Evolutionary conservation across 2,797 vertebrate species (phyloP).

Genomic region (Hephaestus fuliginosus): DNA sequence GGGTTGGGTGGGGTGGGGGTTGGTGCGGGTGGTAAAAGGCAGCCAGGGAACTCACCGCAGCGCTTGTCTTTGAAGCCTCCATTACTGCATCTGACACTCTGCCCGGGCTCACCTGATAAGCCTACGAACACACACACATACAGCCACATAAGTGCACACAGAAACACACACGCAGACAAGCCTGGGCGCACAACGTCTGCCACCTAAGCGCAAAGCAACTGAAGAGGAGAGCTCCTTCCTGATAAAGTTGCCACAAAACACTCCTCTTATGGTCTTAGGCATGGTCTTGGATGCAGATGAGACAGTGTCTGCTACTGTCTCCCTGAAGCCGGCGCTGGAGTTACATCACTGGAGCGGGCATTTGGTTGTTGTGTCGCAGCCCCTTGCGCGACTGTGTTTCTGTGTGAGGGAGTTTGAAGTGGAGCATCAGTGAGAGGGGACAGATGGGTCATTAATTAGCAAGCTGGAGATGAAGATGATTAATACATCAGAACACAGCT

Average conservation of each 20-base stretch:
- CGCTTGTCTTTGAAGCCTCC: slow-evolving; percentile 90
- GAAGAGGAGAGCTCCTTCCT: slow-evolving; percentile 36
- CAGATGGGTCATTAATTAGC: slow-evolving; percentile 89
- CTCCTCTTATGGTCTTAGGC: slow-evolving; percentile 18
- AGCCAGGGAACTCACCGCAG: slow-evolving; percentile 88
- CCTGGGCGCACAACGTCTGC: slow-evolving; percentile 57
- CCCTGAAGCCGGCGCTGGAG: slow-evolving; percentile 21
- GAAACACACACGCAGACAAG: slow-evolving; percentile 69
- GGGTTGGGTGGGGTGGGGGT: neutral
- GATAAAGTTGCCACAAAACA: slow-evolving; percentile 39
- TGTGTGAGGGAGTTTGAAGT: slow-evolving; percentile 70
- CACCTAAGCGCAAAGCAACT: slow-evolving; percentile 45
- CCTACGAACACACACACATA: slow-evolving; percentile 85
- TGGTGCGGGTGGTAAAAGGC: slow-evolving; percentile 68
- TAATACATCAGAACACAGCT: slow-evolving; percentile 85
- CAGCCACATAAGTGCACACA: slow-evolving; percentile 77
- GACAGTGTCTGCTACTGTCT: slow-evolving; percentile 26
- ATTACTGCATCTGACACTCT: slow-evolving; percentile 89
- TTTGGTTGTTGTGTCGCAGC: slow-evolving; percentile 48
- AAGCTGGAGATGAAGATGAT: slow-evolving; percentile 82
- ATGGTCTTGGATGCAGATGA: slow-evolving; percentile 40
- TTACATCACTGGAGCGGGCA: slow-evolving; percentile 45
- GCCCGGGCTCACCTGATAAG: slow-evolving; percentile 89
- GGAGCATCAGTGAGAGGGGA: slow-evolving; percentile 76
- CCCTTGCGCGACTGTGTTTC: slow-evolving; percentile 39